Conservation (phyloP, 2,888 invertebrate species). For the Sesamia inferens region DNA sequence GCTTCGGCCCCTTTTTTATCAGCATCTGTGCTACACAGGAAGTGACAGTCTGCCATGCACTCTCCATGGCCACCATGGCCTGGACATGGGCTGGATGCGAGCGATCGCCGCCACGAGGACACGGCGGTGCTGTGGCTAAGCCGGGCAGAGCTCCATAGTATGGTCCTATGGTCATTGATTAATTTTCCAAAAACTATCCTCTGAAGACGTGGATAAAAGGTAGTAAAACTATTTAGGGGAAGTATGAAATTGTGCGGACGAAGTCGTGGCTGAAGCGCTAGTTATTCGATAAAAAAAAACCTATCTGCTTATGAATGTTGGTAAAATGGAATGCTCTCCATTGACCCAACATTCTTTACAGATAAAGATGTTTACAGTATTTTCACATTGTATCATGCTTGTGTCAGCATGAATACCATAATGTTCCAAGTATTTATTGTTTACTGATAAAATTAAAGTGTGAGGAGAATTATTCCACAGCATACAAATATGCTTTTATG, state of each 20-base stretch:
- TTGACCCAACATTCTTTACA: slow-evolving; percentile 59
- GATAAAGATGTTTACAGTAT: slow-evolving; percentile 62
- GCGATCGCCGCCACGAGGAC: too few relatives aligned
- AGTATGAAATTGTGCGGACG: neutral
- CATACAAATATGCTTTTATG: neutral
- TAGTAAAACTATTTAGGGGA: neutral
- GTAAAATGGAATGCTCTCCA: slow-evolving; percentile 51
- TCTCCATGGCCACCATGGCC: too few relatives aligned
- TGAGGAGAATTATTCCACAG: slow-evolving; percentile 7
- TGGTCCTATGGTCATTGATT: neutral
- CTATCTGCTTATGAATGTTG: slow-evolving; percentile 22
- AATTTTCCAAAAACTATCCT: neutral
- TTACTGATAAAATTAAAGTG: slow-evolving; percentile 22
- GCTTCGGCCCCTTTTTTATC: too few relatives aligned
- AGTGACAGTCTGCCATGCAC: too few relatives aligned
- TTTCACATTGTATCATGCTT: slow-evolving; percentile 23
- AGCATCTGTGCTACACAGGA: too few relatives aligned
- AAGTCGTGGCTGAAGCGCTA: neutral
- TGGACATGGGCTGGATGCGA: too few relatives aligned
- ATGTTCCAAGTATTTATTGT: slow-evolving; percentile 21
- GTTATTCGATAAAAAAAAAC: slow-evolving; percentile 11
- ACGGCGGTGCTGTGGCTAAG: too few relatives aligned
- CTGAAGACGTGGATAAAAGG: neutral
- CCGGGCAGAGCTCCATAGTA: too few relatives aligned
- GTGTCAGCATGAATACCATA: slow-evolving; percentile 21